Base-by-base conservation (phyloP, 2,797 vertebrate species). In the Xenentodon cancila region DNA sequence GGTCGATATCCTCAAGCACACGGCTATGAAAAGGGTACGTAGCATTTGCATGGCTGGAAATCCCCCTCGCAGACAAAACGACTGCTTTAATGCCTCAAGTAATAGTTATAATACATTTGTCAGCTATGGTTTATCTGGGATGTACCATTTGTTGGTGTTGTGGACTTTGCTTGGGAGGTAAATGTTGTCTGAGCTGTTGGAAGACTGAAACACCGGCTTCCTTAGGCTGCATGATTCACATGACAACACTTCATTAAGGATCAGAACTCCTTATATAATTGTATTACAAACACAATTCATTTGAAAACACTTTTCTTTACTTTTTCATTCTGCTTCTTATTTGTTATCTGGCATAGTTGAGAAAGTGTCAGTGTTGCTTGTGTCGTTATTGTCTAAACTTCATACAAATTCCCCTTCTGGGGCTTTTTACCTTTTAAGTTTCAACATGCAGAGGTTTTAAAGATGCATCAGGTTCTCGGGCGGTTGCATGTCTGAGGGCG, bases 21-120 rank as follows among this genome's bases (percentile, higher is more conserved):
- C 73, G 53, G 81, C 89, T 69, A 77, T 90, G 79, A 88, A 77
- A 82, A 88, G 79, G 91, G 92, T 93, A 92, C 75, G 92, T 92
- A 88, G 71, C 66, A 64, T 75, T 77, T 66, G 81, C 79, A 85
- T 75, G 85, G 64, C 68, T 80, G 80, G 68, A 85, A 84, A 79
- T 64, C 77, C 70, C 79, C 77, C 2, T 70, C 48, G 18, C 30
- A 8, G 54, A 12, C 40, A 32, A 27, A 32, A 68, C 62, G 68
- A 74, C 65, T 65, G 60, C 45, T 79, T 80, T 75, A 79, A 68
- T 75, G 15, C 19, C 71, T 74, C 0, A 7, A 40, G 59, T 75
- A 49, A 60, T 61, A 16, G 48, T 21, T 55, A n/a, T 57, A 47
- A 56, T 49, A 73, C 42, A 57, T 40, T 19, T 56, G 20, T 45